Evolutionary conservation across 2,888 invertebrate genomes (phyloP), one percentile per base, ranked within the genome.

Genomic region (Trissolcus japonicus): DNA sequence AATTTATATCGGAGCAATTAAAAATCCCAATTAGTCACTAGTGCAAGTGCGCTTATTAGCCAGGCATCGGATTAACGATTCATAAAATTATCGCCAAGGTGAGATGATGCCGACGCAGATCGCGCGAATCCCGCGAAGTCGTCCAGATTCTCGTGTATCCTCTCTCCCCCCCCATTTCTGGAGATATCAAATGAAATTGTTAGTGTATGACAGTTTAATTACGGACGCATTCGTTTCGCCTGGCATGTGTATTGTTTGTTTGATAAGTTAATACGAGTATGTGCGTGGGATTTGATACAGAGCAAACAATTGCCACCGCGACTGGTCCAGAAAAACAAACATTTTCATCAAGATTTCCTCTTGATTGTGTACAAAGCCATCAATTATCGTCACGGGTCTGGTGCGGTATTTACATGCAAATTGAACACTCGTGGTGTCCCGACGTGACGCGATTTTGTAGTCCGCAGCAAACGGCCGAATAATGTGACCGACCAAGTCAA

Each of bases 1-100:
- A 78, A 78, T 77, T 79, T 78, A 78, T 76, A 79, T 73, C 68
- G 66, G 46, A 7, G 78, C 76, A 78, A 79, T 79, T 79, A 79
- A 66, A 75, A 77, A 73, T 43, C 63, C 72, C 78, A 79, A 78
- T 79, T 79, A 79, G 75, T 66, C 76, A 69, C 73, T 75, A 74
- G 73, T 67, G 69, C 56, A 72, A 73, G 72, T 74, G 67, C 74
- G 67, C 71, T 77, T 68, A 77, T 77, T 77, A 73, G 68, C 35
- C 11, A 1, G 11, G 3, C 25, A 25, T 25, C 9, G 35, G 35
- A 35, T 11, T 35, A 35, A 35, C 35, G 35, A 35, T 35, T 35
- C 35, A 35, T 35, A 11, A 35, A 35, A 35, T 9, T 7, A 11
- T 11, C 7, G 35, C 35, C 35, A 35, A 35, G 11, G 9, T 35